Evolutionary conservation across 2,888 invertebrate genomes (phyloP).

Genomic region (Pemphredon lugubris): DNA sequence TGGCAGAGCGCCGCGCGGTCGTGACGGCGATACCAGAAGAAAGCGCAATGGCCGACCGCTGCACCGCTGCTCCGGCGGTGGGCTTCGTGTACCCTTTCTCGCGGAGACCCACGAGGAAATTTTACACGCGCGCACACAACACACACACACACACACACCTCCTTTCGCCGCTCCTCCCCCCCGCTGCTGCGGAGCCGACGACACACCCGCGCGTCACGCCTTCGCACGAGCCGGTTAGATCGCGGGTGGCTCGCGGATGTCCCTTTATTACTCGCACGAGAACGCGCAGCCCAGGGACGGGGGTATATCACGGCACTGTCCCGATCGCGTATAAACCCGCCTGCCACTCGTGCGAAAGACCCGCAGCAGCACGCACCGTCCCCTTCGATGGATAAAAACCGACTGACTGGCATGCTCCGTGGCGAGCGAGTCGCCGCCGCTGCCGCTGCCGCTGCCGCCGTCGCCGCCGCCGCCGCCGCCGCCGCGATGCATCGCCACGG

Average conservation of each 20-base stretch:
- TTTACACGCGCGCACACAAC: constrained; percentile 34
- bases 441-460: no score
- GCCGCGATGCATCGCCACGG: constrained; percentile 42
- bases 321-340: constrained; percentile 53
- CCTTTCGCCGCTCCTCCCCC: no score
- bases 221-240: neutral
- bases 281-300: constrained; percentile 34
- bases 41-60: constrained; percentile 75
- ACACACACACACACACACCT: no score
- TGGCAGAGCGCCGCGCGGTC: constrained; percentile 56
- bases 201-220: constrained; percentile 5
- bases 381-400: constrained; percentile 63
- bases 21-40: constrained; percentile 50
- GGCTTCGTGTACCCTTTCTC: constrained; percentile 59
- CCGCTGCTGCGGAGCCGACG: neutral
- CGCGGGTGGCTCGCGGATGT: constrained; percentile 6
- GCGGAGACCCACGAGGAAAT: constrained; percentile 48
- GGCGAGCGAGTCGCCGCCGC: no score
- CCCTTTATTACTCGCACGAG: neutral
- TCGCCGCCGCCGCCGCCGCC: no score
- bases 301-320: constrained; percentile 49
- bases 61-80: constrained; percentile 55
- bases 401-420: constrained; percentile 65
- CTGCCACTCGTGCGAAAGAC: constrained; percentile 54
- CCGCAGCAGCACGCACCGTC: constrained; percentile 44